A percentile compares a stretch with the other conserved stretches of the same genome.
phyloP scores from a whole-genome alignment of 2,113 vertebrate genomes.

The Chaetura pelagica region DNA sequence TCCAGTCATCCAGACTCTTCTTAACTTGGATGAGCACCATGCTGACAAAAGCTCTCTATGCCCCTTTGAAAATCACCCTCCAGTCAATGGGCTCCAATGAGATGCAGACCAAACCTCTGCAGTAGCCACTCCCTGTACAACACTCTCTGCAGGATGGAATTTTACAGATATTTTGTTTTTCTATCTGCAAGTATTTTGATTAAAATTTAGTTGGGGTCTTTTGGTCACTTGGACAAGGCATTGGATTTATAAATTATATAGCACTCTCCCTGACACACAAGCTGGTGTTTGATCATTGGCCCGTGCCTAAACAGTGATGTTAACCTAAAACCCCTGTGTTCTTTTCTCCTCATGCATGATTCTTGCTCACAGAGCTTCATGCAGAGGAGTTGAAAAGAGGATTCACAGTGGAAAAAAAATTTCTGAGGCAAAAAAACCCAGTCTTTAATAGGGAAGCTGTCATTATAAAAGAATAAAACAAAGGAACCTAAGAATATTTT shows the following conservation, averaged over 20 bases:
- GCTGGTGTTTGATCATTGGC: slow-evolving; percentile 35
- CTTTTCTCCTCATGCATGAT: slow-evolving; percentile 23
- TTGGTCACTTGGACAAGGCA: neutral
- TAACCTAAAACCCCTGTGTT: slow-evolving; percentile 17
- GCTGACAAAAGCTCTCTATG: neutral
- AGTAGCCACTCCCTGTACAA: neutral
- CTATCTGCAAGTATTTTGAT: neutral
- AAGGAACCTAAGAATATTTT: slow-evolving; percentile 25
- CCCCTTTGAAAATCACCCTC: neutral
- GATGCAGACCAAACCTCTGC: neutral
- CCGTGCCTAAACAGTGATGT: neutral
- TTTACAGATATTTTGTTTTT: neutral
- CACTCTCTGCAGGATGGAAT: neutral
- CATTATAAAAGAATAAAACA: slow-evolving; percentile 10
- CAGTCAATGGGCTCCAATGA: neutral
- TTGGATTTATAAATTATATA: neutral
- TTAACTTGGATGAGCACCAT: neutral
- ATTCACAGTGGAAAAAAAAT: neutral
- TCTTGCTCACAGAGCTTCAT: slow-evolving; percentile 14
- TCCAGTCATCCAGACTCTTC: neutral
- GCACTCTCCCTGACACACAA: neutral
- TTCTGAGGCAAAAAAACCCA: neutral
- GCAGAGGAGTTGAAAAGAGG: neutral
- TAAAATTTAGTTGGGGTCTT: neutral
- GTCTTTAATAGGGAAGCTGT: neutral